phyloP scores from a whole-genome alignment of 2,113 vertebrate species.

The Cheirogaleus medius region DNA sequence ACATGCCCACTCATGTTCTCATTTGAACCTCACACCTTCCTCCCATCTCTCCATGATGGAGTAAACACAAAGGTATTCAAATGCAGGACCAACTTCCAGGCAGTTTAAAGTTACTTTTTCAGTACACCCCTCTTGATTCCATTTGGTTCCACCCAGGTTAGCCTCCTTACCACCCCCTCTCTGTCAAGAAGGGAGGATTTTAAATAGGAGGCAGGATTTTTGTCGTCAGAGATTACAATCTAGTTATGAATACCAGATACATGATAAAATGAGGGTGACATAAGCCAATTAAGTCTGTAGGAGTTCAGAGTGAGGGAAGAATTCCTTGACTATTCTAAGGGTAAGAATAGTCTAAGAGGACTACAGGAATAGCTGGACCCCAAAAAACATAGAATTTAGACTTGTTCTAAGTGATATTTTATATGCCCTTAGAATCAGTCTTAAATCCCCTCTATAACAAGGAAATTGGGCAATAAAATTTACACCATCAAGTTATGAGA shows the following conservation, averaged over 20 bases:
- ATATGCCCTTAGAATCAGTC: background rate
- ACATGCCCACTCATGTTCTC: background rate
- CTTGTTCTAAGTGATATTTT: background rate
- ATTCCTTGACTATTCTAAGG: background rate
- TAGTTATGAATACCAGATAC: background rate
- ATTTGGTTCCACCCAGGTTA: background rate
- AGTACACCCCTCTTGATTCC: background rate
- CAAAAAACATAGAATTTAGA: background rate
- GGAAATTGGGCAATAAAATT: background rate
- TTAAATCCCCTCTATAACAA: slow-evolving; percentile 17
- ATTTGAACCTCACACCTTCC: background rate
- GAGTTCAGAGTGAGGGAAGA: background rate
- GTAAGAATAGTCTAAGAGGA: background rate
- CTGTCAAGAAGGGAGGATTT: background rate
- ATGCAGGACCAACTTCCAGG: background rate
- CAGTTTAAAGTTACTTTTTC: background rate
- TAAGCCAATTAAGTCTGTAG: background rate
- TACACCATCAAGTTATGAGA: background rate
- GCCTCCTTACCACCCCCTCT: background rate
- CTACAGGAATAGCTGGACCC: background rate
- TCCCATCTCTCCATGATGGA: too few species aligned
- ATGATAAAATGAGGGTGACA: background rate
- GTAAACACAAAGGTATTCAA: background rate
- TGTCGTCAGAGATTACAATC: background rate
- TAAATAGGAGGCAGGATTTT: background rate